Base-by-base conservation (phyloP, 2,113 vertebrate genomes). In the Cyanocitta stelleri region DNA sequence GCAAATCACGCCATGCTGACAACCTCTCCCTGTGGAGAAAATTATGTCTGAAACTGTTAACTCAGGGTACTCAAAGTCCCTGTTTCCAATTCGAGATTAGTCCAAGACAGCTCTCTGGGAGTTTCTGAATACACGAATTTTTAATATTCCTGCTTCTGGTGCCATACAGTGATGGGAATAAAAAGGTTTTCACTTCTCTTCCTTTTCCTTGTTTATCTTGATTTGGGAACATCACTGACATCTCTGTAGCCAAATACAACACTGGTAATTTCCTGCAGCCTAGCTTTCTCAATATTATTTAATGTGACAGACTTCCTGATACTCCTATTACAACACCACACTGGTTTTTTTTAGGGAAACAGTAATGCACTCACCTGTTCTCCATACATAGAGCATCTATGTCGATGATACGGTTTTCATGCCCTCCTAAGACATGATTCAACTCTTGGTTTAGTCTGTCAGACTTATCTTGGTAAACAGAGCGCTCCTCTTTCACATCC, bases 361-460 rank as follows among this genome's bases (percentile, higher is more conserved):
- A 66, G 19, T 22, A 59, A 22, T 16, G 37, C 46, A 85, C 97
- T 94, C 55, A 98, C 99, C 98, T 99, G 97, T 99, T 99, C 96
- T 99, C 99, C 99, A 99, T 99, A 91, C 99, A 99, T 5, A 99
- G 98, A 4, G 99, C 99, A 6, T 99, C 99, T 41, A 99, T 94
- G 5, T 99, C 99, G 0, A 99, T 98, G 77, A 99, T 98, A 9
- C 98, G 98, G 39, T 98, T 98, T 63, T 99, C 98, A 8, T 98
- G 98, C 9, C 98, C 99, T 8, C 99, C 98, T 46, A 99, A 96
- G 48, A 99, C 98, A 67, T 99, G 99, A 97, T 99, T 99, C 61
- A 99, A 98, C 90, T 99, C 99, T 81, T 98, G 97, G 89, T 99
- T 99, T 64, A 99, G 98, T 51, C 99, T 98, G 84, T 99, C 98